Percentiles rank a stretch among this genome's conserved stretches.
phyloP scores from a whole-genome alignment of 1,140 invertebrate genomes.

The Drosophila rufa region DNA sequence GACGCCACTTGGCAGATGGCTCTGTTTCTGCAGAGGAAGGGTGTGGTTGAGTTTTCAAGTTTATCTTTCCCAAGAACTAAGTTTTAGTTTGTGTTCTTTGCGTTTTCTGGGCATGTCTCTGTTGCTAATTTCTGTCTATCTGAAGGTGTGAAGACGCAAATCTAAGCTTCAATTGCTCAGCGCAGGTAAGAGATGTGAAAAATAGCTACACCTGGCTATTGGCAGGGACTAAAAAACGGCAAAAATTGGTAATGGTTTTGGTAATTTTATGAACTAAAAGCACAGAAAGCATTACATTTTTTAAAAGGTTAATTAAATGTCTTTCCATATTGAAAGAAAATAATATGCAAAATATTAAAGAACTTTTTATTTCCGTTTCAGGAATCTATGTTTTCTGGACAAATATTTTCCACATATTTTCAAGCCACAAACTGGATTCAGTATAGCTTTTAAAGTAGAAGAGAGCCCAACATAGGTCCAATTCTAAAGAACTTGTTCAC shows the following conservation, averaged over 20 bases:
- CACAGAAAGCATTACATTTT: not conserved
- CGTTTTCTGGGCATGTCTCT: constrained; percentile 23
- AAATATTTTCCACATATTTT: not conserved
- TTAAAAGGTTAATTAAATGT: no score
- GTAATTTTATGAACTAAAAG: not conserved
- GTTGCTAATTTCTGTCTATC: constrained; percentile 38
- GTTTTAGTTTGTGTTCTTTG: constrained; percentile 19
- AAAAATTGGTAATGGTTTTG: not conserved
- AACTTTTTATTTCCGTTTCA: no score
- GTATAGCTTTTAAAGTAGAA: not conserved
- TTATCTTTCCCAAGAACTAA: constrained; percentile 36
- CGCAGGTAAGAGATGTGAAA: constrained; percentile 1
- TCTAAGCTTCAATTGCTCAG: constrained; percentile 6
- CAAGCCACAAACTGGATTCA: not conserved
- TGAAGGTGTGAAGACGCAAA: constrained; percentile 19
- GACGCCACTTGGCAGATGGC: constrained; percentile 35
- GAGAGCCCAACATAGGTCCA: not conserved
- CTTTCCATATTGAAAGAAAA: no score
- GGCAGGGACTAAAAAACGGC: not conserved
- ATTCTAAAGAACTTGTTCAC: not conserved
- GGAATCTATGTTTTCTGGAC: not conserved
- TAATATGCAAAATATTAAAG: no score
- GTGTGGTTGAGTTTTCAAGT: constrained; percentile 16
- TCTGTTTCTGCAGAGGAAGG: constrained; percentile 20
- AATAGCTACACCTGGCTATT: not conserved